Evolutionary conservation across 2,113 vertebrate species (phyloP), one percentile per base, ranked within the genome.

Genomic region (Calyptomena viridis): DNA sequence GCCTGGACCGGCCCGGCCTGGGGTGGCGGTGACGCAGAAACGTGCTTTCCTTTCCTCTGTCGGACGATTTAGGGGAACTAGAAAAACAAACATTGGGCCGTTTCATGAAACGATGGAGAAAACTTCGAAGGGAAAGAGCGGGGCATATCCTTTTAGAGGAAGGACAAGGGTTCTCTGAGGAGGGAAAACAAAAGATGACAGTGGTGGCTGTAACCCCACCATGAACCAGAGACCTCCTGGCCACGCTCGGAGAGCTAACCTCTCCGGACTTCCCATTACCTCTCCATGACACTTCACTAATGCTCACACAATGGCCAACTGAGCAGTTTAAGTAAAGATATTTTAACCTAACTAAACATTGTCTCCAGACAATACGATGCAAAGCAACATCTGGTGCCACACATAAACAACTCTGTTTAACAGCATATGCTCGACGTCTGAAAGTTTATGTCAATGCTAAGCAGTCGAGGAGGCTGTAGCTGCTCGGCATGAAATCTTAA

Each of bases 231-330:
- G 97, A 98, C 98, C 98, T 97, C 94, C 94, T 85, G 96, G 94
- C 97, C 97, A 97, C 92, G 63, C 89, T 93, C 85, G 62, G 94
- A 93, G 93, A 84, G 73, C 97, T 97, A 96, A 98, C 98, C 98
- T 98, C 97, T 95, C 97, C 98, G 98, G 98, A 98, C 98, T 98
- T 99, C 98, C 98, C 98, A 98, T 99, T 98, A 98, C 98, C 98
- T 98, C 97, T 97, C 97, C 96, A 91, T 97, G 98, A 98, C 98
- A 98, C 98, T 97, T 97, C 95, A 97, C 97, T 98, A 97, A 94
- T 96, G 92, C 94, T 96, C 96, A 91, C 95, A 97, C 97, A 97
- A 97, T 97, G 84, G 92, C 76, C 75, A 94, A 82, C 90, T 79
- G 95, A 89, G 81, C 73, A 78, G 94, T 95, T 94, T 80, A 94